Conservation (phyloP, 2,113 vertebrate species). For the Trogon melanurus region DNA sequence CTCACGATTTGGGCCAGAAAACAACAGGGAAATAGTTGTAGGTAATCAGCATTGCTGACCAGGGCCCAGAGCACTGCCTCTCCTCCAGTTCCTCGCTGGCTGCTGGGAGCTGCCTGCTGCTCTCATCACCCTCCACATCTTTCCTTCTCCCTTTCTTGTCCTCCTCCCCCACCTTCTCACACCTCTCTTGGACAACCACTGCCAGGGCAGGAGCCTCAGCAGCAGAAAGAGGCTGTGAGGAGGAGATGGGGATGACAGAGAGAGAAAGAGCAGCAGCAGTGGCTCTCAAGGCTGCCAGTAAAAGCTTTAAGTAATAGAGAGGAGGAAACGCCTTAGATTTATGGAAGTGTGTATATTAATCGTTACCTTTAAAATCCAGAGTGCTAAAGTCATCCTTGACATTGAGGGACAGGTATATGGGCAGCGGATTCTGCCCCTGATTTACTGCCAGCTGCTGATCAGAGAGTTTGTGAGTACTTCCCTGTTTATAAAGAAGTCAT, state of each 20-base stretch:
- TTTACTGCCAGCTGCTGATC: slow-evolving; percentile 80
- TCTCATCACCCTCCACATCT: not conserved
- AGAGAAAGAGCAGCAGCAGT: not conserved
- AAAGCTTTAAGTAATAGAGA: not conserved
- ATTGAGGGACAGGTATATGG: slow-evolving; percentile 84
- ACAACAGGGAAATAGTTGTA: fast-evolving
- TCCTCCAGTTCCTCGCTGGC: not conserved
- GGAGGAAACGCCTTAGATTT: not conserved
- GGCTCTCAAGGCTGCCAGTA: not conserved
- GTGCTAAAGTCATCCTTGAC: slow-evolving; percentile 77
- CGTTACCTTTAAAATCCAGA: slow-evolving; percentile 72
- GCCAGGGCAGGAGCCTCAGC: not conserved
- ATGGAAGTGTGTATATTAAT: not conserved
- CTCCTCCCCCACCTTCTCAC: not conserved
- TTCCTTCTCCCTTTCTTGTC: not conserved
- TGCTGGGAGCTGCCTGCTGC: not conserved
- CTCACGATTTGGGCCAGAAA: not conserved
- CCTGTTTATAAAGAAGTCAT: slow-evolving; percentile 44
- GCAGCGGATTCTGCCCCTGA: slow-evolving; percentile 84
- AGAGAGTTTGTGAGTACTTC: slow-evolving; percentile 74
- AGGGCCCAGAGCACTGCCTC: not conserved
- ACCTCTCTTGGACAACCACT: not conserved
- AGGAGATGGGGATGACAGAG: fast-evolving
- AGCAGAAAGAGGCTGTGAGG: not conserved
- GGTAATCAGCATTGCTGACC: not conserved